Base-by-base conservation (phyloP, 2,797 vertebrate species). In the Anas flavirostris region DNA sequence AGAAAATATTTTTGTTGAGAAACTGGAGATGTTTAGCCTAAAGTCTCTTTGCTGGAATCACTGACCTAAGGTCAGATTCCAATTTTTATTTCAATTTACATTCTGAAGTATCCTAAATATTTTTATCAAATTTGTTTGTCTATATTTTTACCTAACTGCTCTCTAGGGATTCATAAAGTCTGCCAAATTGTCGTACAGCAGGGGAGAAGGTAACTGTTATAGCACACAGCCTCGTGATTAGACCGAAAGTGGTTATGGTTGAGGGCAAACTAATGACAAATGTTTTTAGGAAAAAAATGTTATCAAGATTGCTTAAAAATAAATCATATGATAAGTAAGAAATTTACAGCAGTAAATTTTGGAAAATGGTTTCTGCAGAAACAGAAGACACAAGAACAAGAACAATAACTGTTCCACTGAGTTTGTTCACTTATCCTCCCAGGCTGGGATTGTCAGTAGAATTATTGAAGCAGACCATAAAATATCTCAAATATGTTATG, bases 391-490 rank as follows among this genome's bases (percentile, higher is more conserved):
- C 28, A 82, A 52, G 35, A 88, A 63, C 13, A 95, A 25, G 46
- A 48, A 70, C 58, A 87, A 52, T 50, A 80, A 56, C 16, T 76
- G 41, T 77, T 95, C 63, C 66, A 23, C 39, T 39, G 82, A 91
- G 82, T 86, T 96, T 89, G 39, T 75, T 89, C 83, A 44, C 48
- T 92, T 89, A 88, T 69, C 58, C 43, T 96, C 77, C 33, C 67
- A 88, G 73, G 43, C n/a, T 88, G 80, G 46, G 37, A 64, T 94
- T 95, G 80, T 95, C 93, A 84, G 66, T 66, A 77, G 69, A 91
- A 91, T 86, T 95, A 95, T 52, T 91, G 86, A 97, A 95, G 74
- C 83, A 91, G 41, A 80, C 83, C 44, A 29, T 93, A 93, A 90
- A 94, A 78, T 88, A 70, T 55, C 31, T 93, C 86, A 95, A 56